Base-by-base conservation (phyloP, 2,797 vertebrate genomes). In the Premnoplex brunnescens region DNA sequence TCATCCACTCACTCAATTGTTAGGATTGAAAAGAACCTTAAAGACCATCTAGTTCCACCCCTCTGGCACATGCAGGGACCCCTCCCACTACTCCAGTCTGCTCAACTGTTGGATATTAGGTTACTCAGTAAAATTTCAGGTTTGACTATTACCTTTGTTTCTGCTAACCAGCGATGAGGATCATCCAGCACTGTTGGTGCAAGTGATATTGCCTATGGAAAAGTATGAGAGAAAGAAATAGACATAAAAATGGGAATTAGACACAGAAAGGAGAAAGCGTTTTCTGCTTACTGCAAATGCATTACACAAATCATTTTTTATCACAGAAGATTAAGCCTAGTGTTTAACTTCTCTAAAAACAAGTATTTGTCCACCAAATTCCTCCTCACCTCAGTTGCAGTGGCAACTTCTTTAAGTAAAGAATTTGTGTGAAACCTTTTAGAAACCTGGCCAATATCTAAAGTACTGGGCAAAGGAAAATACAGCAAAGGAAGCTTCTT, bases 111-210 rank as follows among this genome's bases (percentile, higher is more conserved):
- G 49, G 19, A 34, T 68, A 79, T 68, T 36, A 81, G 16, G 8
- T 78, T 58, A 64, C 20, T 72, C 55, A 52, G 16, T 52, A 88
- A 86, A 60, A 78, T 54, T 75, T 37, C 76, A 89, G 27, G 36
- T 41, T 55, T 79, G 27, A 73, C n/a, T 69, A 72, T 97, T 98
- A 99, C 99, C 99, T 99, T 99, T 94, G 98, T 98, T 97, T 99
- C 99, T 90, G 99, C 99, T 59, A 99, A 97, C 99, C 99, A 99
- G 92, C 97, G 98, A 97, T 99, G 99, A 84, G 98, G 98, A 92
- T 99, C 99, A 94, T 97, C 98, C 86, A 97, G 98, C 94, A 98
- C 95, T 55, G 95, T 98, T 89, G 98, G 96, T 91, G 97, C 98
- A 95, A 98, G 97, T 52, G 98, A 98, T 96, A 99, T 98, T 32